These are phyloP conservation scores for Drosophila lowei DNA, from an alignment of 1,140 invertebrate species.

Conservation along the genomic window DNA sequence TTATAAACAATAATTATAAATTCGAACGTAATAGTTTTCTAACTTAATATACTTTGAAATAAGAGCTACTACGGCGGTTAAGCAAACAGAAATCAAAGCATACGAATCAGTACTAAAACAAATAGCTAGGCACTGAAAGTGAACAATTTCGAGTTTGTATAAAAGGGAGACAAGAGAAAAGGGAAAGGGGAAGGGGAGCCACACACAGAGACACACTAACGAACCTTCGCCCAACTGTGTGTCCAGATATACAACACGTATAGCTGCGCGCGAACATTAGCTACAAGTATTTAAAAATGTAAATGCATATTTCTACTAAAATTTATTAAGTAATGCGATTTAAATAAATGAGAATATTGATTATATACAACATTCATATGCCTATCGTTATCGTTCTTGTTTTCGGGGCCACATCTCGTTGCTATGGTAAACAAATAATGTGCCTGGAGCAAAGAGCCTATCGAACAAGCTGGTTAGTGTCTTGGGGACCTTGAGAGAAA, in stretches of 20 bases:
- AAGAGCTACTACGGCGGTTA: conserved; percentile 17
- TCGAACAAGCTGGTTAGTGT: background rate
- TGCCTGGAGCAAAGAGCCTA: background rate
- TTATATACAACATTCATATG: conserved; percentile 21
- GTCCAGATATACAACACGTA: conserved; percentile 35
- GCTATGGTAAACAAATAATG: conserved; percentile 8
- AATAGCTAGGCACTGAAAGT: conserved; percentile 70
- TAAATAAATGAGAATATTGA: conserved; percentile 51
- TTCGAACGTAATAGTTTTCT: conserved; percentile 34
- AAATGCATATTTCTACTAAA: conserved; percentile 64
- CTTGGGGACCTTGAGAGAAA: no score
- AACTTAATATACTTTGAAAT: conserved; percentile 47
- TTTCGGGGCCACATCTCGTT: background rate
- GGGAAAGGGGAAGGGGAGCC: conserved; percentile 16
- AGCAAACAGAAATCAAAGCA: conserved; percentile 56
- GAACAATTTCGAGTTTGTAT: conserved; percentile 64
- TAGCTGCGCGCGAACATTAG: conserved; percentile 58
- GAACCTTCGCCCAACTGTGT: conserved; percentile 22
- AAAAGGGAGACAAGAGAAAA: background rate
- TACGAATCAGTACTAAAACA: conserved; percentile 69
- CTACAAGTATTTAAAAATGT: conserved; percentile 66
- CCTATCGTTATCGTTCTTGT: background rate
- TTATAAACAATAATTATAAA: conserved; percentile 9
- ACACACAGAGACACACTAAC: conserved; percentile 13
- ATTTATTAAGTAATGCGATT: conserved; percentile 59